Base-by-base conservation (phyloP, 2,888 invertebrate genomes). In the Lasioglossum lativentre region DNA sequence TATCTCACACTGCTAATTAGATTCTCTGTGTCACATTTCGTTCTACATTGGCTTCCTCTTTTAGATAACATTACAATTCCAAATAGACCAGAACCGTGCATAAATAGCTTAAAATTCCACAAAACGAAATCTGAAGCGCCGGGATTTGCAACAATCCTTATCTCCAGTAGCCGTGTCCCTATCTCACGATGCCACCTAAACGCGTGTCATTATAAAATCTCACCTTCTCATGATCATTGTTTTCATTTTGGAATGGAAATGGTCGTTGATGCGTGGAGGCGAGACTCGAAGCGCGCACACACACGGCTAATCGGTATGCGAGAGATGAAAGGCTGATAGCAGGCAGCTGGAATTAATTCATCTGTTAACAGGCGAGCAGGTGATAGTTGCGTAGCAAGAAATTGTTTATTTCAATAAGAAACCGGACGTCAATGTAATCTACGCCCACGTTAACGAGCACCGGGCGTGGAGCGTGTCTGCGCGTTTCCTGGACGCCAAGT, bases 401-500 rank as follows among this genome's bases (percentile, higher is more conserved):
- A 83, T 77, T 72, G 78, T 84, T 86, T 75, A 86, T 84, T 78
- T 82, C 59, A 80, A 84, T 80, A 73, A 86, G 75, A 59, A 84
- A 75, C 70, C 66, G 70, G 56, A 77, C 68, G 73, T 83, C 78
- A 59, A 40, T 78, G 47, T 73, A 78, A 80, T 80, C 83, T 68
- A 78, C 80, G 83, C 84, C 80, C 78, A 77, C 84, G 79, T 79
- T 79, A 81, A 81, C 81, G 75, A 84, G 78, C 42, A 14, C 42
- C 71, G 75, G 47, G 38, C 71, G 45, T 42, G 27, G 78, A 70
- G n/a, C 52, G 40, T 40, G 75, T 34, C 74, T n/a, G 66, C 84
- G 78, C 78, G 82, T 80, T 88, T 83, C 81, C 84, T 78, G 83
- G 85, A 86, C 59, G 78, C 84, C 87, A 86, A 87, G 89, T 86